Base-by-base conservation (phyloP, 2,888 invertebrate species). In the Ormyrus pomaceus region DNA sequence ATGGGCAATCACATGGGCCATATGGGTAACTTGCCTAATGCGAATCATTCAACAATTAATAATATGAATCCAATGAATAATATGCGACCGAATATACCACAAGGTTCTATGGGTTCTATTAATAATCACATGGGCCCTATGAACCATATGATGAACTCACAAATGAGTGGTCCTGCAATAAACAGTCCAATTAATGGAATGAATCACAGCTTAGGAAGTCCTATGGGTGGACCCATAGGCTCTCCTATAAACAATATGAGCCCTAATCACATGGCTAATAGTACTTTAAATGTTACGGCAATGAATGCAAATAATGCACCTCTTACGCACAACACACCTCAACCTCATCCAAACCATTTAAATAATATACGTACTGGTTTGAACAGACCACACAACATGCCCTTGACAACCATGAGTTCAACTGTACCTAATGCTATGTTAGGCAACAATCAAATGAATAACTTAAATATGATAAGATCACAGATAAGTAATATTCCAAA, bases 1-100 rank as follows among this genome's bases (percentile, higher is more conserved):
- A 90, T 90, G 87, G 86, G 88, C 13, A 90, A 89, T 76, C 93
- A 93, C 82, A 93, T 94, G 93, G 93, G 92, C 83, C 94, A 93
- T 56, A 93, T 94, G 93, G 94, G 91, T 61, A 92, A 92, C 53
- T 92, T 93, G 92, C 91, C 92, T 78, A 91, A 92, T 53, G 91
- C 92, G 92, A 94, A 93, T 87, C 94, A 94, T 91, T 93, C 93
- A 75, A 93, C 93, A 61, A 92, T 93, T 89, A 93, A 93, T 79
- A 93, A 93, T 62, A 93, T 94, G 88, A 93, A 93, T 85, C 94
- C 94, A 7, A 94, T 94, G 93, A 94, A 94, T 48, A 95, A 94
- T 87, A 94, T 94, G 94, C 95, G 95, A 87, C 94, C 95, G 91
- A 95, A 94, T 86, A 94, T 94, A 93, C 95, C 95, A 87, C 94